phyloP scores from a whole-genome alignment of 1,140 invertebrate species.

The Heliothis virescens region DNA sequence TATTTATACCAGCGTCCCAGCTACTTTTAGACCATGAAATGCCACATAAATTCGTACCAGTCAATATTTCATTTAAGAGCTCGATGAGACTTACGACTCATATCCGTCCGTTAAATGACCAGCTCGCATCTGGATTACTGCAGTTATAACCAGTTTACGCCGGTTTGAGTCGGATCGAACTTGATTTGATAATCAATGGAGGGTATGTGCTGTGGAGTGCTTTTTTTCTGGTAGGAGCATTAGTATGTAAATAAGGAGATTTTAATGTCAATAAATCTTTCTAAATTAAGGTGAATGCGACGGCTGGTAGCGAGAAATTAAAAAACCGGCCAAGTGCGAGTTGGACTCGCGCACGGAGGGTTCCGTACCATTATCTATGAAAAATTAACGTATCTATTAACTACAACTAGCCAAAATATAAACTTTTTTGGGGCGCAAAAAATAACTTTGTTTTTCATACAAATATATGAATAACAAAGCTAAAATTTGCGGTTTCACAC shows the following conservation, averaged over 20 bases:
- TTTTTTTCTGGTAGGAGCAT: background rate
- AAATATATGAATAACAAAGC: too few species aligned
- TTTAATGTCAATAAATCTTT: background rate
- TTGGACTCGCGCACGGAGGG: too few species aligned
- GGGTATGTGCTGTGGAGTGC: background rate
- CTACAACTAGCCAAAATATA: too few species aligned
- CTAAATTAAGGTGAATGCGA: too few species aligned
- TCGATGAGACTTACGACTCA: conserved; percentile 36
- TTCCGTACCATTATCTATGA: too few species aligned
- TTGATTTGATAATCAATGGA: background rate
- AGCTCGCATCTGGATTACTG: conserved; percentile 25
- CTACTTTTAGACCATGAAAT: background rate
- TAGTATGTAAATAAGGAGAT: background rate
- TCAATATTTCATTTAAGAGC: conserved; percentile 31
- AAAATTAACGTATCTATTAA: too few species aligned
- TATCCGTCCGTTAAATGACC: conserved; percentile 33
- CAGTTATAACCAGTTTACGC: conserved; percentile 30
- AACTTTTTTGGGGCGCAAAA: too few species aligned
- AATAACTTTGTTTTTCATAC: too few species aligned
- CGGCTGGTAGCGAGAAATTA: too few species aligned
- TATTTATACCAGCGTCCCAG: background rate
- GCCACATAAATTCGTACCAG: conserved; percentile 4
- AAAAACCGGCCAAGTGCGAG: too few species aligned
- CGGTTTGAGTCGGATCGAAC: conserved; percentile 19
- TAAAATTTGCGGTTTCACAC: too few species aligned